Percentiles rank a stretch among this genome's conserved stretches.
Conservation (phyloP, 2,888 invertebrate genomes). For the Tenthredo distinguenda region DNA sequence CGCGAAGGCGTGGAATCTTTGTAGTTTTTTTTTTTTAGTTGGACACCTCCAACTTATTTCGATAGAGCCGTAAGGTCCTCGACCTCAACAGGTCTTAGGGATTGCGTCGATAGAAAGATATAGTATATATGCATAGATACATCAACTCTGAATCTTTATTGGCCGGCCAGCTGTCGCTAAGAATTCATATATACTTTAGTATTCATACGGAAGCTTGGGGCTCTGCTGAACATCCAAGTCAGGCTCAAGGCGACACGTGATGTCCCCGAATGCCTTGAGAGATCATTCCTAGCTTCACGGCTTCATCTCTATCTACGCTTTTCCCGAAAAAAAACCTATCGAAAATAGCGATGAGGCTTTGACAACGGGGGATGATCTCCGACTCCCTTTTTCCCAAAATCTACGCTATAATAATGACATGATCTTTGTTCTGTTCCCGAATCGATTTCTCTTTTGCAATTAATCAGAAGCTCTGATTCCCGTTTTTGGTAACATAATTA, state of each 20-base stretch:
- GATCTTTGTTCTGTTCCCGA: not conserved
- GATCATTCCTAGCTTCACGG: slow-evolving; percentile 26
- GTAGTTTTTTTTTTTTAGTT: not conserved
- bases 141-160: slow-evolving; percentile 39
- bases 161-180: slow-evolving; percentile 39
- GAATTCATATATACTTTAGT: slow-evolving; percentile 47
- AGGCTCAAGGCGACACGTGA: slow-evolving; percentile 36
- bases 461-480: not conserved
- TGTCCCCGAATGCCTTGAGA: not conserved
- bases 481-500: not conserved
- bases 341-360: not conserved
- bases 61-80: not conserved
- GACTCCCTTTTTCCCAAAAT: not conserved
- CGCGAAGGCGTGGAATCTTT: not conserved
- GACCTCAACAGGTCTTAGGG: slow-evolving; percentile 26
- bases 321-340: not conserved
- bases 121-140: slow-evolving; percentile 4
- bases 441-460: not conserved
- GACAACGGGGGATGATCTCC: not conserved
- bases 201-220: slow-evolving; percentile 35
- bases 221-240: slow-evolving; percentile 21
- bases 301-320: not conserved
- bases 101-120: not conserved
- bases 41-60: not conserved
- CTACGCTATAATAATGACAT: not conserved